Base-by-base conservation (phyloP, 2,113 vertebrate species). In the Toxostoma redivivum region DNA sequence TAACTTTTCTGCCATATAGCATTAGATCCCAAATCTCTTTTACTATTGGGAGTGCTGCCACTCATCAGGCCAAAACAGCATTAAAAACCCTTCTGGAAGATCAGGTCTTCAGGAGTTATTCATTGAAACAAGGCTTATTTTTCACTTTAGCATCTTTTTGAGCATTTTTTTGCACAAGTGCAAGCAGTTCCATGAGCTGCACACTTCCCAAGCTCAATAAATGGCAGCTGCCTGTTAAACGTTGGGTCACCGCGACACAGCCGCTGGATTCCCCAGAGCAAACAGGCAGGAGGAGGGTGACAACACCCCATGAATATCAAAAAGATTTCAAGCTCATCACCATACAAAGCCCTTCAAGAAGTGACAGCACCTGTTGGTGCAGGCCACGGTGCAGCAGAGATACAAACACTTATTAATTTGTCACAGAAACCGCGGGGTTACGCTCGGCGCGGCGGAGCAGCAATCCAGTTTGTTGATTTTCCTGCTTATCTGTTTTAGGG, bases 221-320 rank as follows among this genome's bases (percentile, higher is more conserved):
- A 76, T 2, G 53, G 81, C 79, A 77, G 76, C 58, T 16, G 58
- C 65, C 93, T 72, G 83, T 71, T 82, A 38, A 45, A 87, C 31
- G 47, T 48, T 22, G 38, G 69, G 84, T 89, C 84, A 67, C 22
- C 6, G 37, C 70, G 45, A 56, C 91, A 25, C 60, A 23, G 58
- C 47, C 30, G 47, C 61, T 21, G 54, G 56, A 73, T 86, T 82
- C 80, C 86, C 78, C 45, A 40, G 44, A 92, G 94, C 92, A 56
- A 94, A 71, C 80, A 66, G 86, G 94, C 91, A 69, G 61, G 54
- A 47, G 84, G 64, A 78, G 53, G 70, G 81, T 7, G 86, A 40
- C 87, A 70, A 66, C 86, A 72, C 74, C 25, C 25, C 37, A 2
- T 42, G 92, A 90, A 97, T 96, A 90, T 42, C 70, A 96, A 96